Percentiles rank a stretch among this genome's conserved stretches.
Conservation (phyloP, 2,797 vertebrate genomes). For the Chelonia mydas region DNA sequence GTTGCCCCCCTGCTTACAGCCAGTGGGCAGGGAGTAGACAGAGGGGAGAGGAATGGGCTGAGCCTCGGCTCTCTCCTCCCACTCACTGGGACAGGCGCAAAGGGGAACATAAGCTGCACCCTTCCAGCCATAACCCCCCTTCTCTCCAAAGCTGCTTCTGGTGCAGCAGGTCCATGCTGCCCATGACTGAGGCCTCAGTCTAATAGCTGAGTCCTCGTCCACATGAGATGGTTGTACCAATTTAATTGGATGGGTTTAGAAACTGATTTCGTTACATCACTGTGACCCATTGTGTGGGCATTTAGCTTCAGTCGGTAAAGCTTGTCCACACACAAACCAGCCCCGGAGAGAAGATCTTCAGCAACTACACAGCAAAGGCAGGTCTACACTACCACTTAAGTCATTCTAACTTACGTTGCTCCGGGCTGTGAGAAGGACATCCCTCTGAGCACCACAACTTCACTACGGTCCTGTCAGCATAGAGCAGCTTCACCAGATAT, state of each 20-base stretch:
- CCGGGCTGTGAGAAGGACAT: no score
- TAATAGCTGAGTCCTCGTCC: rapidly evolving
- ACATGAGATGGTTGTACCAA: background rate
- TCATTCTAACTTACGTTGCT: no score
- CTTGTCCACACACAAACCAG: background rate
- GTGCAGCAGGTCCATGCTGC: rapidly evolving
- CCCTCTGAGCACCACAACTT: no score
- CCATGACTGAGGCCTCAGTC: background rate
- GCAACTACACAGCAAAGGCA: background rate
- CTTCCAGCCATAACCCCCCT: rapidly evolving
- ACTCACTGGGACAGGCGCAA: background rate
- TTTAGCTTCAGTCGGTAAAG: background rate
- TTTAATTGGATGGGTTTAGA: background rate
- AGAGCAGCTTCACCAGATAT: no score
- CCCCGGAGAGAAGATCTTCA: background rate
- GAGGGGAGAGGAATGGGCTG: background rate
- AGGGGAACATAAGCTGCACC: background rate
- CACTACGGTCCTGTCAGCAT: no score
- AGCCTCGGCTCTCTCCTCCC: background rate
- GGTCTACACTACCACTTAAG: no score
- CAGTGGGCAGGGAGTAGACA: background rate
- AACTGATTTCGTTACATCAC: background rate
- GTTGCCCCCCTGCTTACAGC: background rate
- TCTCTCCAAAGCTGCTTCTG: rapidly evolving
- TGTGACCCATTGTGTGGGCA: rapidly evolving